These are phyloP conservation scores for Barypeithes pellucidus DNA, from an alignment of 2,888 invertebrate genomes.

Conservation along the genomic window DNA sequence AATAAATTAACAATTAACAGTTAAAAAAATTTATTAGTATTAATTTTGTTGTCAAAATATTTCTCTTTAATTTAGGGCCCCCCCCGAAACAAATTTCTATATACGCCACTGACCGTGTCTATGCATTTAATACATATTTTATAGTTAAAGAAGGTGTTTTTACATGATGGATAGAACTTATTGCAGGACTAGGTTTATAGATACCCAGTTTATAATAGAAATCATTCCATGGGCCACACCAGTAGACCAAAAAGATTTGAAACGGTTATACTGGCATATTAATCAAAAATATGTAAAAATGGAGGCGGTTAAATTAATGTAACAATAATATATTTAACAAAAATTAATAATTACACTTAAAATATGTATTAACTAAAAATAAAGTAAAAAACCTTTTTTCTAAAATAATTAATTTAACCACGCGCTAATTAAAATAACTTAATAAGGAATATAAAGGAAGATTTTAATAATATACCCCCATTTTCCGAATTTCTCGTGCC, in stretches of 20 bases:
- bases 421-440: constrained; percentile 10
- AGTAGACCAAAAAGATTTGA: constrained; percentile 26
- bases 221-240: constrained; percentile 14
- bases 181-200: background rate
- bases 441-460: constrained; percentile 1
- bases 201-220: background rate
- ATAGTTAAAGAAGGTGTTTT: background rate
- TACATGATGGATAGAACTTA: background rate
- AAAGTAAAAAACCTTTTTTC: constrained; percentile 10
- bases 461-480: constrained; percentile 19
- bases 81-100: too few relatives aligned
- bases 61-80: too few relatives aligned
- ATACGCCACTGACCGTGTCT: too few relatives aligned
- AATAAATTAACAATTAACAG: too few relatives aligned
- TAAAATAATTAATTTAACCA: constrained; percentile 17
- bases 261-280: constrained; percentile 24
- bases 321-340: constrained; percentile 12
- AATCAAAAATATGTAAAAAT: constrained; percentile 14
- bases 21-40: too few relatives aligned
- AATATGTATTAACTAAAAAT: background rate
- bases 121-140: too few relatives aligned
- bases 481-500: background rate
- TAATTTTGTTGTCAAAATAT: too few relatives aligned
- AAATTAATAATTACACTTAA: constrained; percentile 3
- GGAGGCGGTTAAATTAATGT: background rate